Evolutionary conservation across 2,888 invertebrate genomes (phyloP).

Genomic region (Tridacna gigas): DNA sequence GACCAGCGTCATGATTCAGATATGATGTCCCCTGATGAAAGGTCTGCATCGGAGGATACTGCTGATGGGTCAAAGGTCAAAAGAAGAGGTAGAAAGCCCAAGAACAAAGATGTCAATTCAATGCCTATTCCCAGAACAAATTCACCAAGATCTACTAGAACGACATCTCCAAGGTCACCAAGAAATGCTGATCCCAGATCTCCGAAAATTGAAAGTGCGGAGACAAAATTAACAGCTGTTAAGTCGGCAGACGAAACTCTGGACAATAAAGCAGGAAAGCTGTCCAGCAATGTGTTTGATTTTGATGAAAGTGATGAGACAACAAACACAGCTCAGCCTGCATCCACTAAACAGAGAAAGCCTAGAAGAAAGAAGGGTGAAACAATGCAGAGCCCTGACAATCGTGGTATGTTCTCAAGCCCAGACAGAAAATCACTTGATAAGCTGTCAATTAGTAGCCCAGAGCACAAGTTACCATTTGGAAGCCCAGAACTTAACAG

Average conservation of each 20-base stretch:
- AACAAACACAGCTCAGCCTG: constrained; percentile 12
- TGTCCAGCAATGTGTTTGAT: constrained; percentile 72
- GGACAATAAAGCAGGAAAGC: constrained; percentile 46
- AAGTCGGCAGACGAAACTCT: constrained; percentile 40
- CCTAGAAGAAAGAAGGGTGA: constrained; percentile 62
- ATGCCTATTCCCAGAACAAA: constrained; percentile 69
- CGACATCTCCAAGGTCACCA: constrained; percentile 69
- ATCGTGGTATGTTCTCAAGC: constrained; percentile 53
- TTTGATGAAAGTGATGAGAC: constrained; percentile 76
- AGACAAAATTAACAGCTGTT: constrained; percentile 53
- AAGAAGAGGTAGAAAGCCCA: constrained; percentile 70
- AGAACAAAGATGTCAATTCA: constrained; percentile 73
- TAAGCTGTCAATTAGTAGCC: constrained; percentile 57
- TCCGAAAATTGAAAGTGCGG: constrained; percentile 51
- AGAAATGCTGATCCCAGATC: constrained; percentile 61
- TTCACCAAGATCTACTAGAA: constrained; percentile 69
- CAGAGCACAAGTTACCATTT: constrained; percentile 43
- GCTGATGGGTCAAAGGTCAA: constrained; percentile 59
- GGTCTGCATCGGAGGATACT: constrained; percentile 59
- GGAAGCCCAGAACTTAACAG: constrained; percentile 54
- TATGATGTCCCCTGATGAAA: constrained; percentile 65
- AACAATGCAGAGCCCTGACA: constrained; percentile 60
- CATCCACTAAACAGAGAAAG: constrained; percentile 50
- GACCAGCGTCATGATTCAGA: constrained; percentile 67
- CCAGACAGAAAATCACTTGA: constrained; percentile 52